Percentiles rank a stretch among this genome's conserved stretches.
Conservation (phyloP, 2,888 invertebrate species). For the Thyatira batis region DNA sequence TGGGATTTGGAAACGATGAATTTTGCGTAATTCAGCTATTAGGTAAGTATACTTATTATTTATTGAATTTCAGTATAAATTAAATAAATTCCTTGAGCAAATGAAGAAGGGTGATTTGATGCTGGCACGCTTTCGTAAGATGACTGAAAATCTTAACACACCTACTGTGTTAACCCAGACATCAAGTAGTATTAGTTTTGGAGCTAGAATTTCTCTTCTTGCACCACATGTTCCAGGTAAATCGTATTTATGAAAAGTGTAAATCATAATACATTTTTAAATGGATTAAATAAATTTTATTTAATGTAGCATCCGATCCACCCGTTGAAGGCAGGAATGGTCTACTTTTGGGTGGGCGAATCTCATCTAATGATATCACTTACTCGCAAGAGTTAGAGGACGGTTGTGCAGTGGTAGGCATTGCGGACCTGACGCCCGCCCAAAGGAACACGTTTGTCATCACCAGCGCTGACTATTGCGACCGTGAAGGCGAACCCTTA, state of each 20-base stretch:
- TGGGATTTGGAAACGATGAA: not conserved
- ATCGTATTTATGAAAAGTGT: too few relatives aligned
- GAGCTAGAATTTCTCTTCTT: slow-evolving; percentile 58
- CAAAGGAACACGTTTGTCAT: slow-evolving; percentile 61
- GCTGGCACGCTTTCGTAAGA: slow-evolving; percentile 69
- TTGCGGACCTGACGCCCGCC: slow-evolving; percentile 41
- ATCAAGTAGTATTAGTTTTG: slow-evolving; percentile 60
- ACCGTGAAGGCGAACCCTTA: slow-evolving; percentile 59
- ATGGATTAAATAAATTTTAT: too few relatives aligned
- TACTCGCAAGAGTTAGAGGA: slow-evolving; percentile 69
- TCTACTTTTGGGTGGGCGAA: slow-evolving; percentile 63
- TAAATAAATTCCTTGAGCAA: slow-evolving; percentile 65
- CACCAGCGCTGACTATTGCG: slow-evolving; percentile 70
- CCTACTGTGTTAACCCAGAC: slow-evolving; percentile 63
- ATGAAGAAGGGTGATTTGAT: slow-evolving; percentile 73
- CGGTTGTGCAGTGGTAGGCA: slow-evolving; percentile 56
- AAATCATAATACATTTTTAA: too few relatives aligned
- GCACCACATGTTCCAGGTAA: slow-evolving; percentile 69
- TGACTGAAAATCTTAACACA: slow-evolving; percentile 63
- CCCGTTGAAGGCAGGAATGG: slow-evolving; percentile 55
- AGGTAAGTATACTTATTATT: not conserved
- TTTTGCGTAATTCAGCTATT: not conserved
- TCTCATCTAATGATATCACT: slow-evolving; percentile 62
- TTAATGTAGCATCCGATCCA: slow-evolving; percentile 42
- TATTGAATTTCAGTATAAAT: slow-evolving; percentile 54